Conservation (phyloP, 2,113 vertebrate species). For the Alosa alosa region DNA sequence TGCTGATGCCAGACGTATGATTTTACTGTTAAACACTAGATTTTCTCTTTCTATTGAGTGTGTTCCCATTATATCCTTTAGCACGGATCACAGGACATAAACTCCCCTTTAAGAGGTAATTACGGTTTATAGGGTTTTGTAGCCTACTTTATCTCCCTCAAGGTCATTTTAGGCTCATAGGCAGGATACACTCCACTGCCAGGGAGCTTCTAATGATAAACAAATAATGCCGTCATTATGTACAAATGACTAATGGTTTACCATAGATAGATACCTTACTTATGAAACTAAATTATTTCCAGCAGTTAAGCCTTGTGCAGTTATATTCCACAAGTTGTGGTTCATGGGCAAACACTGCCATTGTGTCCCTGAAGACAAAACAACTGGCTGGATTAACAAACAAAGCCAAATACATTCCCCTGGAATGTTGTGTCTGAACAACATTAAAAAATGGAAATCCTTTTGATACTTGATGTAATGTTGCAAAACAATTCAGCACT, state of each 20-base stretch:
- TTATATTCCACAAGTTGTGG: background rate
- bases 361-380: background rate
- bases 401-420: background rate
- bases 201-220: background rate
- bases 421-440: background rate
- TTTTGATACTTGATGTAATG: background rate
- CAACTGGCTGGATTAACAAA: background rate
- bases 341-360: background rate
- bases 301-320: background rate
- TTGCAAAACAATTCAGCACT: background rate
- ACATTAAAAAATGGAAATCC: background rate
- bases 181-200: background rate
- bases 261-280: background rate
- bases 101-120: conserved; percentile 1
- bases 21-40: background rate
- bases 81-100: background rate
- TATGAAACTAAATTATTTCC: background rate
- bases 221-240: background rate
- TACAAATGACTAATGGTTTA: background rate
- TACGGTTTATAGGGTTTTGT: background rate
- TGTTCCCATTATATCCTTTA: background rate
- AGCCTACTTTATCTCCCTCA: conserved; percentile 2
- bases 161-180: background rate
- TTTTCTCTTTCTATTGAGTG: background rate
- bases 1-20: too few relatives aligned